A percentile compares a stretch with the other conserved stretches of the same genome.
phyloP scores from a whole-genome alignment of 1,140 invertebrate genomes.

The Drosophila parabipectinata region DNA sequence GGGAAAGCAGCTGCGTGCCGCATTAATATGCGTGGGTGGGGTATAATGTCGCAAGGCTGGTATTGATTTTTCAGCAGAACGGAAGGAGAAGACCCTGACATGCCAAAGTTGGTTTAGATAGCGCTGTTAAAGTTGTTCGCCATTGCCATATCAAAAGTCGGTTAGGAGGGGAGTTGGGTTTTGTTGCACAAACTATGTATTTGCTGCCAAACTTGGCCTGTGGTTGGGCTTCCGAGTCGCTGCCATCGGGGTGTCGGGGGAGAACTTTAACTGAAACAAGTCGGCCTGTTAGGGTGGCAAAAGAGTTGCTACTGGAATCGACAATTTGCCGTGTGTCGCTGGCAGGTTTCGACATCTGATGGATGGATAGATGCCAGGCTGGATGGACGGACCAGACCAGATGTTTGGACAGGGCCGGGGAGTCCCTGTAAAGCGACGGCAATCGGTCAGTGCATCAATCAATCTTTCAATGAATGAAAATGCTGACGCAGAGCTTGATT shows the following conservation, averaged over 20 bases:
- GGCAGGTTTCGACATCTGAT: conserved; percentile 46
- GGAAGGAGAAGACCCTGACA: conserved; percentile 35
- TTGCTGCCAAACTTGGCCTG: conserved; percentile 31
- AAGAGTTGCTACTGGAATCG: conserved; percentile 49
- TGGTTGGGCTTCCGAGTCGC: too few relatives aligned
- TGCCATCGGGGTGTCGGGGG: conserved; percentile 7
- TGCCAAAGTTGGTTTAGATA: conserved; percentile 70
- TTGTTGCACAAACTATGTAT: conserved; percentile 49
- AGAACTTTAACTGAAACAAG: conserved; percentile 59
- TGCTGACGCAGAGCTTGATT: conserved; percentile 58
- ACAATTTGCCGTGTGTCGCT: conserved; percentile 50
- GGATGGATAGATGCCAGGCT: conserved; percentile 24
- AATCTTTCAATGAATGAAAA: conserved; percentile 49
- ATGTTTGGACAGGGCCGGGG: conserved; percentile 41
- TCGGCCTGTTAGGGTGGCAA: conserved; percentile 15
- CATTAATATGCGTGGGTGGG: conserved; percentile 41
- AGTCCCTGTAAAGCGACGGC: conserved; percentile 19
- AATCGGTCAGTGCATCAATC: conserved; percentile 52
- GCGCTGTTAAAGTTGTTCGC: conserved; percentile 45
- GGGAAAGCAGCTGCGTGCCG: conserved; percentile 41
- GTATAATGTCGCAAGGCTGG: conserved; percentile 21
- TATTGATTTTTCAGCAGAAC: conserved; percentile 63
- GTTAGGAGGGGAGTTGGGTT: background rate
- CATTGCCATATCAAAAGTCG: conserved; percentile 46
- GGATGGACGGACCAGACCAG: conserved; percentile 9